These are phyloP conservation scores for Spinibarbus caldwelli DNA, from an alignment of 2,797 vertebrate genomes.

Conservation along the genomic window DNA sequence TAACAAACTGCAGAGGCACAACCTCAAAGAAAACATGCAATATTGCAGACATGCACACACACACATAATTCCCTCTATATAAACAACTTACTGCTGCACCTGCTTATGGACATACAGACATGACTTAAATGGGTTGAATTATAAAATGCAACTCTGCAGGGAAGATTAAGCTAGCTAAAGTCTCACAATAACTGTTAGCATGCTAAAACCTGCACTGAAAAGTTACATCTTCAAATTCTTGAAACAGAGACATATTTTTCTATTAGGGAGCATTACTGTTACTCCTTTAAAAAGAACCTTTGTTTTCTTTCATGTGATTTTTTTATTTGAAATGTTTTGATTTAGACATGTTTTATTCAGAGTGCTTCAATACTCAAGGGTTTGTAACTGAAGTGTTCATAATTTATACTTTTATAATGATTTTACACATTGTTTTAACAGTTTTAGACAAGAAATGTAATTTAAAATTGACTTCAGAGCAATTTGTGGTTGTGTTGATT, in stretches of 20 bases:
- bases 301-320: slow-evolving; percentile 6
- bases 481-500: neutral
- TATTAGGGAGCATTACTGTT: neutral
- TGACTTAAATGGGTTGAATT: neutral
- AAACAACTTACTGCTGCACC: neutral
- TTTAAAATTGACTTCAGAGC: neutral
- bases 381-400: neutral
- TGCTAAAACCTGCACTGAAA: neutral
- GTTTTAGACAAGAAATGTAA: neutral
- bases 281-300: neutral
- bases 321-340: slow-evolving; percentile 1
- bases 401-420: neutral
- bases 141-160: neutral
- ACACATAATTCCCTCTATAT: neutral
- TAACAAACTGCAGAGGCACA: slow-evolving; percentile 31
- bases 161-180: neutral
- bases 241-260: neutral
- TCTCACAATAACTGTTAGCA: neutral
- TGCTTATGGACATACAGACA: neutral
- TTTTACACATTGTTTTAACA: neutral
- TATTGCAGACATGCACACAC: neutral
- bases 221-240: neutral
- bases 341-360: slow-evolving; percentile 1
- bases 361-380: neutral
- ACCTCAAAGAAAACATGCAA: slow-evolving; percentile 43